Base-by-base conservation (phyloP, 2,888 invertebrate species). In the Horisme vitalbata region DNA sequence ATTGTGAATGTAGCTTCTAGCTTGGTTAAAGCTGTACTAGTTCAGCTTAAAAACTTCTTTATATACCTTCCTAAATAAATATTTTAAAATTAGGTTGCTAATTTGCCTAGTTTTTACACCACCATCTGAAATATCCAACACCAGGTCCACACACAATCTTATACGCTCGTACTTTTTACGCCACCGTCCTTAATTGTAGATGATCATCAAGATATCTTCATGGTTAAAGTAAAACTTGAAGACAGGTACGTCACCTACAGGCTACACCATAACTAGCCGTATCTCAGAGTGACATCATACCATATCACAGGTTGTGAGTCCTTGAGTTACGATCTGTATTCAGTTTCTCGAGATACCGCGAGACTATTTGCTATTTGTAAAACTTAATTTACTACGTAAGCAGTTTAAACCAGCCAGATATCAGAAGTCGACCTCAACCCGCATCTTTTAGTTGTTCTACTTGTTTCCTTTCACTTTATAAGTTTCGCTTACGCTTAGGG, bases 251-350 rank as follows among this genome's bases (percentile, higher is more conserved):
- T n/a, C n/a, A n/a, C n/a, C n/a, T n/a, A n/a, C n/a, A n/a, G n/a
- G n/a, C n/a, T 51, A 55, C 52, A 51, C 55, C 63, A 61, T 55
- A 69, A 63, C 47, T 57, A 61, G 57, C 61, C 57, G 59, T 66
- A 55, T 53, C 45, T 39, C 36, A 45, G 48, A 61, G 65, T 78
- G 75, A 79, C 72, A 78, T 79, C 75, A 77, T 65, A 50, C 46
- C 47, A 44, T 46, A 53, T 57, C 38, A 46, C 50, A 51, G 59
- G 57, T 72, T 74, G 74, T 76, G 74, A 68, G 57, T 62, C 73
- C 75, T 75, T 76, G 74, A 68, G 57, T 62, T 52, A 53, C 46
- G 57, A 63, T 62, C 56, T 59, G 45, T 57, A 55, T 54, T 45
- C 47, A 53, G 47, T 36, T 39, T 44, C 30, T 49, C 45, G 52